phyloP scores from a whole-genome alignment of 1,140 invertebrate genomes.

The Calliphora vicina region DNA sequence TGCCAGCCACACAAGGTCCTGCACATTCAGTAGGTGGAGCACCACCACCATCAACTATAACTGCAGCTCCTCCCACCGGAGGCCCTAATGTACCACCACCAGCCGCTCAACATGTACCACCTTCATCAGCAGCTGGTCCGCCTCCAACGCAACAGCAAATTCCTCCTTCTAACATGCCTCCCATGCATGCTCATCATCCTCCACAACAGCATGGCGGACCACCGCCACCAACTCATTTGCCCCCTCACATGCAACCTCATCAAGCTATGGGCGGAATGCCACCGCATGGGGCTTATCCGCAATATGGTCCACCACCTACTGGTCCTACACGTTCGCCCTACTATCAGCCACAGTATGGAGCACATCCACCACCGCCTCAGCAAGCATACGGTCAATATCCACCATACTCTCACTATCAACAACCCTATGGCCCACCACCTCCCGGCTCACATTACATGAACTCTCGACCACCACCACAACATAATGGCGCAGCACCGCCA shows the following conservation, averaged over 20 bases:
- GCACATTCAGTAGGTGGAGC: neutral
- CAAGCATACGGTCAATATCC: conserved; percentile 69
- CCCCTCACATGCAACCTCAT: conserved; percentile 60
- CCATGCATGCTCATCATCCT: conserved; percentile 59
- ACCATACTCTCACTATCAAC: conserved; percentile 70
- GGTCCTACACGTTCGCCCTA: conserved; percentile 71
- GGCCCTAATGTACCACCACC: conserved; percentile 43
- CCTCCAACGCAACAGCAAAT: conserved; percentile 40
- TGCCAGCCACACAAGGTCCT: neutral
- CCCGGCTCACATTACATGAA: conserved; percentile 64
- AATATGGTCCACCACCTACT: conserved; percentile 53
- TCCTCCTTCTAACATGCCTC: conserved; percentile 45
- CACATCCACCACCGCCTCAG: conserved; percentile 62
- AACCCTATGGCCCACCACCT: conserved; percentile 68
- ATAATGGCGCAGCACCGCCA: conserved; percentile 41
- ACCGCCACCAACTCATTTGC: conserved; percentile 56
- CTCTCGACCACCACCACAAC: conserved; percentile 51
- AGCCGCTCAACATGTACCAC: conserved; percentile 43
- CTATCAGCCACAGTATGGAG: conserved; percentile 71
- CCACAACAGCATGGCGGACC: conserved; percentile 46
- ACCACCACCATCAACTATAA: conserved; percentile 35
- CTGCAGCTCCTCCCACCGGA: conserved; percentile 25
- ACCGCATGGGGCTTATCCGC: conserved; percentile 62
- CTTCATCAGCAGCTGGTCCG: too few species aligned
- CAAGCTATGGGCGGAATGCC: conserved; percentile 66